phyloP scores from a whole-genome alignment of 2,113 vertebrate species.

The Oophaga pumilio region DNA sequence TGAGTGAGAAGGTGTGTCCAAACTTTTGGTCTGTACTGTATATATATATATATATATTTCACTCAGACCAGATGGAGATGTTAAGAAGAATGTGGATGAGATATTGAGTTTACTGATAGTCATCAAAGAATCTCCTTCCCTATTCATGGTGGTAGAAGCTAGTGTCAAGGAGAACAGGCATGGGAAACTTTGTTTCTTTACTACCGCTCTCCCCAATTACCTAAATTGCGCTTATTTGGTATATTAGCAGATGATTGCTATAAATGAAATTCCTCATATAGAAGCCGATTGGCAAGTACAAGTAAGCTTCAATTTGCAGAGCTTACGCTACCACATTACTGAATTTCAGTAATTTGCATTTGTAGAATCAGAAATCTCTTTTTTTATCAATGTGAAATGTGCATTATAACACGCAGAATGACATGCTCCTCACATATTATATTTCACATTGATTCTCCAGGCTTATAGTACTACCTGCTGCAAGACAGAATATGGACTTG shows the following conservation, averaged over 20 bases:
- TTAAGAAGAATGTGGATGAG: too few relatives aligned
- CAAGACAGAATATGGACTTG: background rate
- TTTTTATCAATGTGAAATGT: background rate
- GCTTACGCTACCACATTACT: background rate
- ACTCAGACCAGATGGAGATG: too few relatives aligned
- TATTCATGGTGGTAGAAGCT: background rate
- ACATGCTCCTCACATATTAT: slow-evolving; percentile 31
- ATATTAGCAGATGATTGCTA: background rate
- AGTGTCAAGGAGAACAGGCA: background rate
- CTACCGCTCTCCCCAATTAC: background rate
- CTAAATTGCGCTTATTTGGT: background rate
- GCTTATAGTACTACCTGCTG: slow-evolving; percentile 21
- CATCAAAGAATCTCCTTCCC: background rate
- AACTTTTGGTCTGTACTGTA: too few relatives aligned
- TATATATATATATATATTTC: too few relatives aligned
- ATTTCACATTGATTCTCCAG: slow-evolving; percentile 31
- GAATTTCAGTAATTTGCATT: background rate
- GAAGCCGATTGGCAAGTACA: background rate
- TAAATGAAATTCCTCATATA: background rate
- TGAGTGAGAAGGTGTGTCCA: too few relatives aligned
- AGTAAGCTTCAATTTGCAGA: background rate
- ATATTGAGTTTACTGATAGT: background rate
- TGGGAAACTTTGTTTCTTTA: background rate
- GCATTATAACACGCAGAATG: background rate
- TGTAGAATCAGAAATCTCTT: background rate